Percentiles rank a stretch among this genome's conserved stretches.
phyloP scores from a whole-genome alignment of 1,140 invertebrate species.

The Sinonovacula constricta region DNA sequence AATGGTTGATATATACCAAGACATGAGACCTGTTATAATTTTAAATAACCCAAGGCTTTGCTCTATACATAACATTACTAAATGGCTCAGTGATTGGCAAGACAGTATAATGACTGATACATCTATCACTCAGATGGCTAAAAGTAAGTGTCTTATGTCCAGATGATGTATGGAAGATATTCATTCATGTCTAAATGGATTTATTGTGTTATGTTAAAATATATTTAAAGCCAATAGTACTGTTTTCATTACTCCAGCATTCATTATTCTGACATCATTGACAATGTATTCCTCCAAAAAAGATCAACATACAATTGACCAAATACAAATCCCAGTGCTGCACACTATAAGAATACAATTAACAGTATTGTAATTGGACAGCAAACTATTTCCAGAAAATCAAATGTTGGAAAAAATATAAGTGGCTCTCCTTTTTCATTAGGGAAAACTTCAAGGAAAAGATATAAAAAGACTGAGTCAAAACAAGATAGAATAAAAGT shows the following conservation, averaged over 20 bases:
- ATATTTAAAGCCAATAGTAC: background rate
- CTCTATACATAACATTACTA: background rate
- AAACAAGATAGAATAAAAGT: too few species aligned
- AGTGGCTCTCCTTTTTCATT: too few species aligned
- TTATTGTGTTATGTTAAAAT: conserved; percentile 7
- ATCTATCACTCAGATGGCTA: background rate
- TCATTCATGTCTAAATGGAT: conserved; percentile 9
- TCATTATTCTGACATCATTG: conserved; percentile 34
- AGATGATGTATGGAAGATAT: conserved; percentile 33
- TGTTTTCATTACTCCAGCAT: background rate
- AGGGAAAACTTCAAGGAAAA: too few species aligned
- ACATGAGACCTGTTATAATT: conserved; percentile 11
- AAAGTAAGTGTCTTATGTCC: conserved; percentile 28
- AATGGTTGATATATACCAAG: conserved; percentile 26
- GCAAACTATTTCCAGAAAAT: conserved; percentile 22
- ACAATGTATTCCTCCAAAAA: conserved; percentile 40
- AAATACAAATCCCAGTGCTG: conserved; percentile 32
- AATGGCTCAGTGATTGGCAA: conserved; percentile 23
- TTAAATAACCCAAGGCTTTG: background rate
- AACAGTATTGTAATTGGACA: conserved; percentile 29
- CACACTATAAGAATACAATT: conserved; percentile 5
- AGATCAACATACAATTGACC: conserved; percentile 16
- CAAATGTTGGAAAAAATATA: too few species aligned
- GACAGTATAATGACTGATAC: background rate
- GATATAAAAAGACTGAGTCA: too few species aligned